Base-by-base conservation (phyloP, 2,113 vertebrate genomes). In the Sitta europaea region DNA sequence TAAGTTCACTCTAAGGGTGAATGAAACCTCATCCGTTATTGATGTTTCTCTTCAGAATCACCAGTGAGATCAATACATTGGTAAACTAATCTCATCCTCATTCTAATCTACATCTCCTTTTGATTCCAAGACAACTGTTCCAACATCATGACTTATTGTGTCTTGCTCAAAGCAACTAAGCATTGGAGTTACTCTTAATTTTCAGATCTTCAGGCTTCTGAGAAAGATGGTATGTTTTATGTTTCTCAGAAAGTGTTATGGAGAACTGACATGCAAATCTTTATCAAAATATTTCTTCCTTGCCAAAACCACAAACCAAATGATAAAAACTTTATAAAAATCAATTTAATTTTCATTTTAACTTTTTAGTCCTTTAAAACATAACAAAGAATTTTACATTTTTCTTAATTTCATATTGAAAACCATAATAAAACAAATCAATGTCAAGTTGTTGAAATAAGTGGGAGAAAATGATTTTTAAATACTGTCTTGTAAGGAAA, bases 401-500 rank as follows among this genome's bases (percentile, higher is more conserved):
- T 73, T 71, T 10, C 8, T 53, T 87, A 43, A 59, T 65, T 78
- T 75, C 31, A 65, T 16, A 57, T 17, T 48, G 5, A 33, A 71
- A 71, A 81, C 0, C 5, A 53, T 73, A 82, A 42, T 50, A 19
- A 68, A 84, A 10, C 1, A 70, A 81, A 47, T 0, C 2, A 33
- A 43, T n/a, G 3, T 35, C 14, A 58, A n/a, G 3, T 48, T 45
- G 9, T 48, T 90, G 62, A 84, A 68, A 68, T 38, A 47, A 48
- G 24, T 0, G 0, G 23, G 6, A 1, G 1, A 2, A 38, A 31
- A 50, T 10, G 10, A 38, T 72, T 87, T 89, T 66, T 14, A 53
- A 68, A 47, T 43, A 36, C 5, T 42, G 4, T 29, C 33, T 74
- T 77, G 12, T 50, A 14, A 83, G 12, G 25, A 51, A 82, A 57